A percentile compares a stretch with the other conserved stretches of the same genome.
Conservation (phyloP, 2,888 invertebrate species). For the Dromius quadrimaculatus region DNA sequence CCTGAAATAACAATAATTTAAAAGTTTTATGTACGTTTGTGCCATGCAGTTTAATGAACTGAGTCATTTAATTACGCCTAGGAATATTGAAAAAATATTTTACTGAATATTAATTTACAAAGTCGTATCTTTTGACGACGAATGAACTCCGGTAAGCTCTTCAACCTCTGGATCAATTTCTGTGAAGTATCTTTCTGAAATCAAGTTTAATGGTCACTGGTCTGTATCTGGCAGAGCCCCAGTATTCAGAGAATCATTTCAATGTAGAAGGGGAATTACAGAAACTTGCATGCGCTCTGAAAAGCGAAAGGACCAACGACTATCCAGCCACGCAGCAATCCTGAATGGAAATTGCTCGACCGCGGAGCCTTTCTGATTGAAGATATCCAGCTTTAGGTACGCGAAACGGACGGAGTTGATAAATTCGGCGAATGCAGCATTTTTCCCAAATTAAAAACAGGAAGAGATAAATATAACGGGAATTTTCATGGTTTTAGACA, state of each 20-base stretch:
- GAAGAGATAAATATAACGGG: slow-evolving; percentile 33
- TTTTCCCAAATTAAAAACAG: slow-evolving; percentile 60
- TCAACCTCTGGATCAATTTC: no score
- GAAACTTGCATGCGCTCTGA: slow-evolving; percentile 33
- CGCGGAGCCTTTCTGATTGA: slow-evolving; percentile 29
- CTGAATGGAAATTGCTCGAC: slow-evolving; percentile 38
- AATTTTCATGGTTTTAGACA: slow-evolving; percentile 31
- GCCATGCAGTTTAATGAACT: no score
- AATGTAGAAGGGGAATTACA: slow-evolving; percentile 23
- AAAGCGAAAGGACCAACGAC: slow-evolving; percentile 14
- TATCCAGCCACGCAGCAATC: neutral
- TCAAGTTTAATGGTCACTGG: neutral
- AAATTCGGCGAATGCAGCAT: slow-evolving; percentile 52
- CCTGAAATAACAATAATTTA: no score
- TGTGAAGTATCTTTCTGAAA: no score
- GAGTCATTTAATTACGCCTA: no score
- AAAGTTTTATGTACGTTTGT: no score
- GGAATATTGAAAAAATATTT: no score
- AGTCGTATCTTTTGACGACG: no score
- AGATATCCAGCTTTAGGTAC: slow-evolving; percentile 23
- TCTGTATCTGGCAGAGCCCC: slow-evolving; percentile 2
- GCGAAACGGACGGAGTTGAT: slow-evolving; percentile 25
- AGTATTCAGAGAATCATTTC: slow-evolving; percentile 4
- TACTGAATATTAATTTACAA: no score
- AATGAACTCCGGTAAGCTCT: no score